Conservation (phyloP, 2,888 invertebrate genomes). For the Tiliacea citrago region DNA sequence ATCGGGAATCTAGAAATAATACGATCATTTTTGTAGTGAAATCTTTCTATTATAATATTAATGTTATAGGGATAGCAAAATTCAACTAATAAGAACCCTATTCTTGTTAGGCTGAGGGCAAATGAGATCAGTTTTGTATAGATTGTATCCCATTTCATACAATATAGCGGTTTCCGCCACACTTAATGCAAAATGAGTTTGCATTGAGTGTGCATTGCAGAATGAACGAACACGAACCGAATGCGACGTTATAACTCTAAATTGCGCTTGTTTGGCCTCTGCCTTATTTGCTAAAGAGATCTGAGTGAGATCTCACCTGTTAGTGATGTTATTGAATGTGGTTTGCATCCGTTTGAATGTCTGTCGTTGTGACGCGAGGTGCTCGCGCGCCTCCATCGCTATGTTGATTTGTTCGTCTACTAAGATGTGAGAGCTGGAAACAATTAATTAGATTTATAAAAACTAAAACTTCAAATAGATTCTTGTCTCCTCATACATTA, state of each 20-base stretch:
- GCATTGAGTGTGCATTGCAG: neutral
- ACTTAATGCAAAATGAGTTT: neutral
- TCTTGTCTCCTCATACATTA: neutral
- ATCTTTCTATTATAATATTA: neutral
- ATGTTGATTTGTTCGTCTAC: conserved; percentile 99
- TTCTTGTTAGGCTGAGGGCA: neutral
- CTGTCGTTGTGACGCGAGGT: conserved; percentile 96
- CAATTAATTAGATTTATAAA: neutral
- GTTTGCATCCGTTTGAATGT: conserved; percentile 97
- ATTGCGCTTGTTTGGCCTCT: neutral
- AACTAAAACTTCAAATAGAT: neutral
- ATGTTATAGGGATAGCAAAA: neutral
- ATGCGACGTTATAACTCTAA: too few relatives aligned
- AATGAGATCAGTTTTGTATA: neutral
- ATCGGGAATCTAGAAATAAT: conserved; percentile 92
- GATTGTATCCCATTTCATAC: neutral
- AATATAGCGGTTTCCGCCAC: neutral
- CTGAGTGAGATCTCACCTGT: conserved; percentile 86
- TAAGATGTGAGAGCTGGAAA: conserved; percentile 94
- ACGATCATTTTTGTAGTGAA: neutral
- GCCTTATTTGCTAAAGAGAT: neutral
- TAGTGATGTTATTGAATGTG: conserved; percentile 97
- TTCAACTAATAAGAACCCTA: neutral
- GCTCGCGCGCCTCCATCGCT: conserved; percentile 99
- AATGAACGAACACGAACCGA: too few relatives aligned